Evolutionary conservation across 2,113 vertebrate species (phyloP).

Genomic region (Calidris pygmaea): DNA sequence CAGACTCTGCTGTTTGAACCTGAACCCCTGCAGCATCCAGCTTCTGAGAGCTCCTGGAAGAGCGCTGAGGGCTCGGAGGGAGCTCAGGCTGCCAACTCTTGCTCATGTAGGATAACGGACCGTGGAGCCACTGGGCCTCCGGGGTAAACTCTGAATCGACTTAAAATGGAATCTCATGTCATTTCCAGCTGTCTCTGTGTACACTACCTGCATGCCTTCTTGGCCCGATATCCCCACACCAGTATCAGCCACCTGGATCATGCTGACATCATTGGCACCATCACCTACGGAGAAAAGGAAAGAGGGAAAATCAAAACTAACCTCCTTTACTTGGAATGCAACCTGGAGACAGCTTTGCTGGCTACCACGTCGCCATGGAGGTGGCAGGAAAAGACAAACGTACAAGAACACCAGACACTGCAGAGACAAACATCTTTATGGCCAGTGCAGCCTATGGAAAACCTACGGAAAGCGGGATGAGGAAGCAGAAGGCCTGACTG

Average conservation of each 20-base stretch:
- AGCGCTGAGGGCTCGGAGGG: not conserved
- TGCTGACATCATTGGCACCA: conserved; percentile 89
- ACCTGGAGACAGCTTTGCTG: not conserved
- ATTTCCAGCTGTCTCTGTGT: not conserved
- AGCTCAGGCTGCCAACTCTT: not conserved
- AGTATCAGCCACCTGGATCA: conserved; percentile 85
- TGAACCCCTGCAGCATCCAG: not conserved
- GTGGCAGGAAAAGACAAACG: not conserved
- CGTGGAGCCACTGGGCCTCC: not conserved
- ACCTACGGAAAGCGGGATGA: not conserved
- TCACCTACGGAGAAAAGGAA: conserved; percentile 74
- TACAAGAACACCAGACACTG: not conserved
- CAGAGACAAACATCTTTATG: not conserved
- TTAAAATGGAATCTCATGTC: not conserved
- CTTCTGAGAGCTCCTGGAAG: not conserved
- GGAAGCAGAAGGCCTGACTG: not conserved
- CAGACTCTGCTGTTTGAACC: not conserved
- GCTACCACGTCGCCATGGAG: not conserved
- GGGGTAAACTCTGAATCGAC: not conserved
- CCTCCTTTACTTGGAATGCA: not conserved
- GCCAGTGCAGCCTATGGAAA: not conserved
- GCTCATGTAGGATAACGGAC: fast-evolving
- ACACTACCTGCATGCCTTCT: conserved; percentile 88
- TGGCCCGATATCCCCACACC: conserved; percentile 85
- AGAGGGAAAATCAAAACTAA: not conserved